Conservation (phyloP, 2,888 invertebrate species). For the Luffia ferchaultella region DNA sequence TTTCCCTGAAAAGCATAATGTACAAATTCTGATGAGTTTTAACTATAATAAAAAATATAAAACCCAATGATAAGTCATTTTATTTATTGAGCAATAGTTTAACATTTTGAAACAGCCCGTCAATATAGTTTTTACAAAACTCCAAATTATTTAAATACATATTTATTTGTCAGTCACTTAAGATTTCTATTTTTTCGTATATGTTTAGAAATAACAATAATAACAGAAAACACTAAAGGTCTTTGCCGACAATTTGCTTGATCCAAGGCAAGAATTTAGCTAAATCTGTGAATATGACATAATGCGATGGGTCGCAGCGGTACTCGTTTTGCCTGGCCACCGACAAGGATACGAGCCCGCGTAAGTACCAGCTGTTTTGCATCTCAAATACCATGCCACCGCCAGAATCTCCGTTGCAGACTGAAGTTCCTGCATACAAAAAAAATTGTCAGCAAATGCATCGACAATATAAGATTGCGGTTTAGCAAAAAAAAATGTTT, state of each 20-base stretch:
- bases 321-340: constrained; percentile 65
- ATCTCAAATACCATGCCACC: constrained; percentile 57
- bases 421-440: constrained; percentile 69
- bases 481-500: too few species aligned
- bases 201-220: too few species aligned
- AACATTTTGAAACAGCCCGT: too few species aligned
- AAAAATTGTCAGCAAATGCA: constrained; percentile 11
- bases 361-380: constrained; percentile 43
- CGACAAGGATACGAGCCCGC: constrained; percentile 65
- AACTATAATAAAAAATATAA: too few species aligned
- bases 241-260: constrained; percentile 18
- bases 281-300: constrained; percentile 69
- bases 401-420: constrained; percentile 64
- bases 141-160: too few species aligned
- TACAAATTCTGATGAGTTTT: too few species aligned
- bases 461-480: neutral
- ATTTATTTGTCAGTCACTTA: too few species aligned
- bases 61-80: too few species aligned
- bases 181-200: too few species aligned
- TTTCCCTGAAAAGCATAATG: too few species aligned
- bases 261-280: constrained; percentile 68
- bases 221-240: constrained; percentile 18
- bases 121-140: too few species aligned
- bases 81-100: too few species aligned
- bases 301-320: constrained; percentile 67